These are phyloP conservation scores for Syritta pipiens DNA, from an alignment of 2,888 invertebrate genomes.

Conservation along the genomic window DNA sequence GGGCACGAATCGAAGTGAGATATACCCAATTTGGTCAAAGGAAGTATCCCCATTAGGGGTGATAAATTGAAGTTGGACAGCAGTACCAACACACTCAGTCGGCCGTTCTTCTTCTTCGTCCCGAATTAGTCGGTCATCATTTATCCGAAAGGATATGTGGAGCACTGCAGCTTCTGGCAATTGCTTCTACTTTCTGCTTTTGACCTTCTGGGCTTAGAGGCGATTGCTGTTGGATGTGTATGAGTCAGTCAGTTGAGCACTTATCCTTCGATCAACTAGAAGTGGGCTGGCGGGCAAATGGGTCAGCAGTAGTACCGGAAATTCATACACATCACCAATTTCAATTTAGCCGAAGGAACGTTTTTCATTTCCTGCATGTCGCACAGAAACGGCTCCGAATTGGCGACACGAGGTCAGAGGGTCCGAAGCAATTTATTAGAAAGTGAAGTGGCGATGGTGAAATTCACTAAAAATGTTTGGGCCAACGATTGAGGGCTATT, in stretches of 20 bases:
- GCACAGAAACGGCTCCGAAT: neutral
- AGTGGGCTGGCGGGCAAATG: neutral
- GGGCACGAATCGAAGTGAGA: slow-evolving; percentile 42
- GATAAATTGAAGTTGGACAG: slow-evolving; percentile 54
- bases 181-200: slow-evolving; percentile 6
- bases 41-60: slow-evolving; percentile 56
- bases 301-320: slow-evolving; percentile 11
- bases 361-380: slow-evolving; percentile 30
- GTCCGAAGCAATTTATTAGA: slow-evolving; percentile 5
- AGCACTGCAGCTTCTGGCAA: neutral
- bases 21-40: slow-evolving; percentile 54
- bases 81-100: neutral
- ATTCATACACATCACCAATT: slow-evolving; percentile 28
- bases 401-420: neutral
- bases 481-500: neutral
- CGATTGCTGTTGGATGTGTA: neutral
- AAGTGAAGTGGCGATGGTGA: neutral
- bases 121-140: slow-evolving; percentile 18
- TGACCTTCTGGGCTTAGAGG: slow-evolving; percentile 4
- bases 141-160: slow-evolving; percentile 15
- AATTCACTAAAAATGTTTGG: neutral
- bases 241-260: neutral
- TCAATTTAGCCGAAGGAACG: slow-evolving; percentile 28
- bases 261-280: slow-evolving; percentile 3
- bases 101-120: neutral